Percentiles rank a stretch among this genome's conserved stretches.
Conservation (phyloP, 1,140 invertebrate genomes). For the Polypedilum pembai region DNA sequence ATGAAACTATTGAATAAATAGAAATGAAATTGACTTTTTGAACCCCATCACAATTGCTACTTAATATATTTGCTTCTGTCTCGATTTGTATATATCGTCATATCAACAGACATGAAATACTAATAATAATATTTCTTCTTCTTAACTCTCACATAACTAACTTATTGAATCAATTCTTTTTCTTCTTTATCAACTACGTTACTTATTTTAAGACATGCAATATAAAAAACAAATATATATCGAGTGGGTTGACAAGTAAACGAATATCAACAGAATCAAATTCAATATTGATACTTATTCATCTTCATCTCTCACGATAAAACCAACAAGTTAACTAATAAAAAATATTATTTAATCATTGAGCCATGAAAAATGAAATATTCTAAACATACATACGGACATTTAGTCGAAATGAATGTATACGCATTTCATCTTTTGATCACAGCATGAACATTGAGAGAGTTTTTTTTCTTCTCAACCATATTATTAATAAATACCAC, state of each 20-base stretch:
- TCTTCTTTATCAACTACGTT: neutral
- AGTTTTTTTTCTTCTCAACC: neutral
- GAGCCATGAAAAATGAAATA: neutral
- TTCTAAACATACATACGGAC: neutral
- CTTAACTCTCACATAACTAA: neutral
- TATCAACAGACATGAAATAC: constrained; percentile 6
- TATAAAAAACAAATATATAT: neutral
- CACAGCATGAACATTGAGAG: neutral
- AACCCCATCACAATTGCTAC: neutral
- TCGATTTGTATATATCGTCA: neutral
- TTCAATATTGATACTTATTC: constrained; percentile 5
- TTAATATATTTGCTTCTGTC: neutral
- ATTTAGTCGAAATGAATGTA: neutral
- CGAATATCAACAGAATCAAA: neutral
- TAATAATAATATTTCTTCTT: constrained; percentile 15
- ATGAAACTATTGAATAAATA: constrained; percentile 19
- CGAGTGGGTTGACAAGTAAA: neutral
- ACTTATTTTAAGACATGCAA: constrained; percentile 1
- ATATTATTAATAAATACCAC: constrained; percentile 19
- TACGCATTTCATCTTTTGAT: constrained; percentile 23
- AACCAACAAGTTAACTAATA: neutral
- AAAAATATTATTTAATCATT: constrained; percentile 1
- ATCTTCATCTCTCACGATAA: neutral
- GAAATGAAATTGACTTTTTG: constrained; percentile 18
- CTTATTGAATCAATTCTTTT: constrained; percentile 14